These are phyloP conservation scores for Huso huso DNA, from an alignment of 2,797 vertebrate genomes.

Conservation along the genomic window DNA sequence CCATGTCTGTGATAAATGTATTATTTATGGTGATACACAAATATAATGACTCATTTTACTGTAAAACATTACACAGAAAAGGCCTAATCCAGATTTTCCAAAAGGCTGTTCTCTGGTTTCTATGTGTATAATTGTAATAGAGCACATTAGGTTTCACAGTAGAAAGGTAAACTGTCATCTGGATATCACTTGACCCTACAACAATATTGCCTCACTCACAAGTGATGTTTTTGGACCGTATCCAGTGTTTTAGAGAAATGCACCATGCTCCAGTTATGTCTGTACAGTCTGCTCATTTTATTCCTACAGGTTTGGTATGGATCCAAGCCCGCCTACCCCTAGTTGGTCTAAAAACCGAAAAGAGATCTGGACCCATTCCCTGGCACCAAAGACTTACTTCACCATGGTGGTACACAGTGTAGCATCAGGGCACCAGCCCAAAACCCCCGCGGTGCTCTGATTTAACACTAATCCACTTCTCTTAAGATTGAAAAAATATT, in stretches of 20 bases:
- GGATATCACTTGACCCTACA: neutral
- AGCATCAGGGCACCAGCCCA: slow-evolving; percentile 17
- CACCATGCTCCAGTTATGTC: slow-evolving; percentile 12
- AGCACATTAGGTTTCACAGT: slow-evolving; percentile 6
- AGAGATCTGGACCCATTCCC: neutral
- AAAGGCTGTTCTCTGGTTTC: slow-evolving; percentile 23
- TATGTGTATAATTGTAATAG: slow-evolving; percentile 3
- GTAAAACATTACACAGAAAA: slow-evolving; percentile 51
- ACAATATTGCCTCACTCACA: slow-evolving; percentile 10
- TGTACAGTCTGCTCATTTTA: slow-evolving; percentile 8
- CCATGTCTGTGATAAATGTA: neutral
- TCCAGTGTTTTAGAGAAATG: slow-evolving; percentile 11
- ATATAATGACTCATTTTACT: slow-evolving; percentile 12
- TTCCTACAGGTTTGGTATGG: slow-evolving; percentile 21
- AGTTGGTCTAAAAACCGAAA: neutral
- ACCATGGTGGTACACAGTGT: slow-evolving; percentile 7
- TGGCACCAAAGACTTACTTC: neutral
- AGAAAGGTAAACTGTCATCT: slow-evolving; percentile 10
- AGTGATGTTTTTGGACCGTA: slow-evolving; percentile 16
- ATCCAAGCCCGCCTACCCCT: slow-evolving; percentile 10
- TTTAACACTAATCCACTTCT: slow-evolving; percentile 19
- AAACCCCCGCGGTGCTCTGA: slow-evolving; percentile 27
- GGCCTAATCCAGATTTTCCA: slow-evolving; percentile 20
- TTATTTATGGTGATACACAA: slow-evolving; percentile 28
- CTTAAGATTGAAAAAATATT: slow-evolving; percentile 31